Evolutionary conservation across 2,888 invertebrate species (phyloP).

Genomic region (Lasioglossum figueresi): DNA sequence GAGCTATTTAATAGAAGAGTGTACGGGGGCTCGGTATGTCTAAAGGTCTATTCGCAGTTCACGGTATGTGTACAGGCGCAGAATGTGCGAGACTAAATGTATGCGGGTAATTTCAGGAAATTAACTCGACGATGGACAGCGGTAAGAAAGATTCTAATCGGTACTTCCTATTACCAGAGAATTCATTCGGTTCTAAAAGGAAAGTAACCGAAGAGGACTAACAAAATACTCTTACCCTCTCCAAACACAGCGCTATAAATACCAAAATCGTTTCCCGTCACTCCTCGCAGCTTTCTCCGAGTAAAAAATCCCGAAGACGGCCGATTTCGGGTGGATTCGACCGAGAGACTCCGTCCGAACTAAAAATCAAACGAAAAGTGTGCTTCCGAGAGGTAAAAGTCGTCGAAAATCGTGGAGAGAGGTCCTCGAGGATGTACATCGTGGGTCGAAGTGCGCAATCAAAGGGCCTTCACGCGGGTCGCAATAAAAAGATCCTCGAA

Average conservation of each 20-base stretch:
- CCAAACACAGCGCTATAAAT: not conserved
- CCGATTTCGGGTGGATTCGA: not conserved
- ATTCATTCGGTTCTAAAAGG: not conserved
- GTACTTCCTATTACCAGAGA: not conserved
- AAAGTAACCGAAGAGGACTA: too few relatives aligned
- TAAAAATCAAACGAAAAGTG: not conserved
- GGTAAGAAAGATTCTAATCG: not conserved
- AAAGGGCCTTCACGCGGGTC: conserved; percentile 25
- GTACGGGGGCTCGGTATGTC: not conserved
- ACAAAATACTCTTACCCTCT: not conserved
- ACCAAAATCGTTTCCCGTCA: not conserved
- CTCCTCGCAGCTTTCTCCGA: not conserved
- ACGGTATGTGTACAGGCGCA: not conserved
- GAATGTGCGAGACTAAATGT: not conserved
- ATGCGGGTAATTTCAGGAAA: not conserved
- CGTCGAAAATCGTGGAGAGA: not conserved
- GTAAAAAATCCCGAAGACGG: not conserved
- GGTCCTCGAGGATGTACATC: not conserved
- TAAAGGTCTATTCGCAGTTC: not conserved
- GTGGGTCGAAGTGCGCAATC: conserved; percentile 32
- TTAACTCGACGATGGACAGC: not conserved
- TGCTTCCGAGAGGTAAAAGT: not conserved
- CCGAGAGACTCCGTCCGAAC: not conserved
- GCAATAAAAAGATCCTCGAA: conserved; percentile 34
- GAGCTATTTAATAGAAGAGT: not conserved